Percentiles rank a stretch among this genome's conserved stretches.
These are phyloP conservation scores for Rachycentron canadum DNA, from an alignment of 2,797 vertebrate species.

Conservation along the genomic window DNA sequence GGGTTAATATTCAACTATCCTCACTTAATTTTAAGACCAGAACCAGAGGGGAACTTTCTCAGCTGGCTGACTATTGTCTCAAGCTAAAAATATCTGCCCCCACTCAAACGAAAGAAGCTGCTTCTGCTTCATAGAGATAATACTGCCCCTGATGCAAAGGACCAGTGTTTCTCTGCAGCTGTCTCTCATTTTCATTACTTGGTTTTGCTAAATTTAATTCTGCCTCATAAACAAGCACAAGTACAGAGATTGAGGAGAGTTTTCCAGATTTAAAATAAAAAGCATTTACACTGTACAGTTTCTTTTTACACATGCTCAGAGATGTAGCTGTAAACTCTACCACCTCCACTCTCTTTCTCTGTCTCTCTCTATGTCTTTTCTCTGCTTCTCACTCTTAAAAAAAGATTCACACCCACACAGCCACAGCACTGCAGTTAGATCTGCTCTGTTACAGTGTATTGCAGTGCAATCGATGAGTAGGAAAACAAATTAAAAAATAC, in stretches of 20 bases:
- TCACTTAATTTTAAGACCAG: constrained; percentile 55
- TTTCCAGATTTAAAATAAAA: constrained; percentile 33
- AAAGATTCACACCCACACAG: constrained; percentile 78
- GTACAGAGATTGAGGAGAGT: constrained; percentile 25
- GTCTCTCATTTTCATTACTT: constrained; percentile 18
- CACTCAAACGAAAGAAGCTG: constrained; percentile 53
- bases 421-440: constrained; percentile 73
- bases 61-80: constrained; percentile 70
- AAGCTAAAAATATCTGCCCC: constrained; percentile 73
- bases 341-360: constrained; percentile 56
- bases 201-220: constrained; percentile 31
- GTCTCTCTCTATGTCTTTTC: constrained; percentile 44
- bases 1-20: constrained; percentile 61
- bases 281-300: constrained; percentile 47
- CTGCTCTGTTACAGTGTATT: constrained; percentile 73
- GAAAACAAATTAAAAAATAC: constrained; percentile 69
- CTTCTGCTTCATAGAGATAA: constrained; percentile 61
- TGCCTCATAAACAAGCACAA: constrained; percentile 25
- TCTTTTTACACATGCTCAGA: constrained; percentile 68
- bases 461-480: constrained; percentile 67
- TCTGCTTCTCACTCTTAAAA: constrained; percentile 73
- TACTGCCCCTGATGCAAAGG: constrained; percentile 38
- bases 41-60: constrained; percentile 64
- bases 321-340: constrained; percentile 59
- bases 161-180: constrained; percentile 45